A percentile compares a stretch with the other conserved stretches of the same genome.
phyloP scores from a whole-genome alignment of 2,113 vertebrate genomes.

The Hymenochirus boettgeri region DNA sequence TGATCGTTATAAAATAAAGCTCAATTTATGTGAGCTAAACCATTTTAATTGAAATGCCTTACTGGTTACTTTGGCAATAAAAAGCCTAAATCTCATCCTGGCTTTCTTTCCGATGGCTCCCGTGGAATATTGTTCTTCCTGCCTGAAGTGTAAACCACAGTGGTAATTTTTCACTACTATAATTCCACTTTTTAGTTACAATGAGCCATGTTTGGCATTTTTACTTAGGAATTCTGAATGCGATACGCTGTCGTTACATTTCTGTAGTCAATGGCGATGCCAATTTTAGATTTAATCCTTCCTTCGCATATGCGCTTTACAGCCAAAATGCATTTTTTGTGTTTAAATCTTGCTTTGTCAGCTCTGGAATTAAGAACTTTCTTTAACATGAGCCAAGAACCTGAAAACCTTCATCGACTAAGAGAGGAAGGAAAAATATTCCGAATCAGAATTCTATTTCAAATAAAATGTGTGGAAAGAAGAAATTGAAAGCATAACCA shows the following conservation, averaged over 20 bases:
- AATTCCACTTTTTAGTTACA: conserved; percentile 35
- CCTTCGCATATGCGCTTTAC: conserved; percentile 43
- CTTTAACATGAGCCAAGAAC: conserved; percentile 23
- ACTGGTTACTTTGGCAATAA: conserved; percentile 12
- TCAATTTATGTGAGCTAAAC: not conserved
- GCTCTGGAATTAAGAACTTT: conserved; percentile 16
- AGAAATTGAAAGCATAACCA: not conserved
- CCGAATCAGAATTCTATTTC: conserved; percentile 10
- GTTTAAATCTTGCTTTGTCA: conserved; percentile 28
- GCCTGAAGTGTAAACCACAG: conserved; percentile 32
- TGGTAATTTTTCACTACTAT: conserved; percentile 27
- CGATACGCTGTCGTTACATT: conserved; percentile 31
- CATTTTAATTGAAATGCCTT: conserved; percentile 11
- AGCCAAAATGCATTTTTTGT: conserved; percentile 24
- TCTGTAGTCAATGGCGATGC: conserved; percentile 21
- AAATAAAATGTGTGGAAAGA: not conserved
- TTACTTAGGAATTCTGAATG: conserved; percentile 43
- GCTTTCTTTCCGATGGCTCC: conserved; percentile 19
- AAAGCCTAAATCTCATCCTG: conserved; percentile 17
- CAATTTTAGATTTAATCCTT: conserved; percentile 51
- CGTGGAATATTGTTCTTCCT: conserved; percentile 30
- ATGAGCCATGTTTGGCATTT: conserved; percentile 44
- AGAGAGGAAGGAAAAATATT: conserved; percentile 5
- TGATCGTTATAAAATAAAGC: not conserved
- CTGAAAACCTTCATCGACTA: conserved; percentile 21